phyloP scores from a whole-genome alignment of 2,113 vertebrate species.

The Dromaius novaehollandiae region DNA sequence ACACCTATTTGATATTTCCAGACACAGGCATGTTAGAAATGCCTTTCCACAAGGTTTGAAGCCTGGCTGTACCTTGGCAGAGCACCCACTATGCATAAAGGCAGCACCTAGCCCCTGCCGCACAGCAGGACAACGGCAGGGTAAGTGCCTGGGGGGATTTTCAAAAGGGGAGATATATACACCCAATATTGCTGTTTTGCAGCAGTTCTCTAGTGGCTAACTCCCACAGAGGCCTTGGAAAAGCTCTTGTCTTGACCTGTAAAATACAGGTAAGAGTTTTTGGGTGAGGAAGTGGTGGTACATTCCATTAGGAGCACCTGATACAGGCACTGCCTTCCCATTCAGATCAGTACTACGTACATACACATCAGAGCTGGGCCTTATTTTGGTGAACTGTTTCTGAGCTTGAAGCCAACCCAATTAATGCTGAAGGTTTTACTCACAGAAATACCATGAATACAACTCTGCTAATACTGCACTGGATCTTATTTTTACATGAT shows the following conservation, averaged over 20 bases:
- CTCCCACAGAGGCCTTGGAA: not conserved
- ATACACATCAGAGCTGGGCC: not conserved
- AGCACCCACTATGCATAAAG: not conserved
- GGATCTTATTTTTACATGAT: slow-evolving; percentile 25
- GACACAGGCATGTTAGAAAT: not conserved
- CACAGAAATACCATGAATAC: not conserved
- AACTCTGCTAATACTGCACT: not conserved
- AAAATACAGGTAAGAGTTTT: not conserved
- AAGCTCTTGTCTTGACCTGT: not conserved
- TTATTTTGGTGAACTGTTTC: not conserved
- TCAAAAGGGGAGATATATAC: not conserved
- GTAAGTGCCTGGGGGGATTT: not conserved
- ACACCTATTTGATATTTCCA: not conserved
- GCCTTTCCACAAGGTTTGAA: not conserved
- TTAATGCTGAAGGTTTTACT: not conserved
- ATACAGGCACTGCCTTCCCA: not conserved
- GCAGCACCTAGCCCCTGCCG: not conserved
- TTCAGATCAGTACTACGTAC: fast-evolving
- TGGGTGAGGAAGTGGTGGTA: not conserved
- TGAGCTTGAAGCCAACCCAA: not conserved
- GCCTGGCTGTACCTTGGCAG: not conserved
- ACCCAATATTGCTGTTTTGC: not conserved
- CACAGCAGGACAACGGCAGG: not conserved
- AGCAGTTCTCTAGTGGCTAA: too few relatives aligned
- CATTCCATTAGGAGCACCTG: not conserved